Conservation (phyloP, 2,888 invertebrate species). For the Campopleginae sp. region DNA sequence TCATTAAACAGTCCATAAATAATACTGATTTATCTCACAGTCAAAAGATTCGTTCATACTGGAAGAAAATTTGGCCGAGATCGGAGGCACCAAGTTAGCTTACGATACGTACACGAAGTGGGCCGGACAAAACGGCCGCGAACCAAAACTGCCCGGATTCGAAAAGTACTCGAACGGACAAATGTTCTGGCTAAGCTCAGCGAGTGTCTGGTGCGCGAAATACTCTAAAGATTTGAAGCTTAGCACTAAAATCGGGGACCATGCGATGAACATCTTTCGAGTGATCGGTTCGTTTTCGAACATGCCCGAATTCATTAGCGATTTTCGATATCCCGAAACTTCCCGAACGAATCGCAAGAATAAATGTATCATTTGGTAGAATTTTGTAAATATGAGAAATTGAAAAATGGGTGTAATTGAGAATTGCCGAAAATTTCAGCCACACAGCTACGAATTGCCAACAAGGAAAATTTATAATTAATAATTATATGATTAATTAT, state of each 20-base stretch:
- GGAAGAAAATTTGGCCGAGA: neutral
- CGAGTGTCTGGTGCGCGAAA: neutral
- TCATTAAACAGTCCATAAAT: neutral
- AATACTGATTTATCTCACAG: neutral
- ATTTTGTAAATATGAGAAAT: neutral
- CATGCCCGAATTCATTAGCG: neutral
- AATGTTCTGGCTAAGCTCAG: slow-evolving; percentile 27
- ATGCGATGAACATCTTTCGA: neutral
- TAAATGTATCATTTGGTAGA: neutral
- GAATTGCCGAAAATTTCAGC: too few relatives aligned
- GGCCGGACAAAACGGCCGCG: neutral
- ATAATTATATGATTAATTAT: too few relatives aligned
- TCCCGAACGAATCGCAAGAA: neutral
- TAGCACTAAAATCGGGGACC: neutral
- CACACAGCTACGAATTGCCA: too few relatives aligned
- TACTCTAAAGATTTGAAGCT: neutral
- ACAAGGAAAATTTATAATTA: too few relatives aligned
- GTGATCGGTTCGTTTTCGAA: slow-evolving; percentile 11
- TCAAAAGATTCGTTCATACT: neutral
- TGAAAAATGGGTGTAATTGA: too few relatives aligned
- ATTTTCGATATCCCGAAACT: neutral
- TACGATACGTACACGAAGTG: neutral
- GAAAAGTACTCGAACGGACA: neutral
- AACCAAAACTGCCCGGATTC: neutral
- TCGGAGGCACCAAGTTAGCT: neutral